Conservation (phyloP, 1,140 invertebrate species). For the Drosophila hydei region DNA sequence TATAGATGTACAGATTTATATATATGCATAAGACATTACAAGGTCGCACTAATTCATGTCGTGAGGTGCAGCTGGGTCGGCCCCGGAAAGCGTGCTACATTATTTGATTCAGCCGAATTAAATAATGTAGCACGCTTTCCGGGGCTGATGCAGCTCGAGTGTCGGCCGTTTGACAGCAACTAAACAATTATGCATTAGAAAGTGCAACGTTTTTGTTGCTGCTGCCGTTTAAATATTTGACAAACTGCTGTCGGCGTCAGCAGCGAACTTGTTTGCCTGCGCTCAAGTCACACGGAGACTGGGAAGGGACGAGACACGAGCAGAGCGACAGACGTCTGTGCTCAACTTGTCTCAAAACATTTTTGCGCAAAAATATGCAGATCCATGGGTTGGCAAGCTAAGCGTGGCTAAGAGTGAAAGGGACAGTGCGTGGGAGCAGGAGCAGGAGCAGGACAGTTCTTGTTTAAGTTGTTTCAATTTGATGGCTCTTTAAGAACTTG, state of each 20-base stretch:
- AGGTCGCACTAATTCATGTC: not conserved
- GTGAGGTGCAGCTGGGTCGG: not conserved
- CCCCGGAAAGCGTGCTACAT: constrained; percentile 38
- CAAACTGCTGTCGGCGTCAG: constrained; percentile 19
- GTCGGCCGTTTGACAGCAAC: constrained; percentile 11
- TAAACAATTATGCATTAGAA: constrained; percentile 65
- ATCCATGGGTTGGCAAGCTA: not conserved
- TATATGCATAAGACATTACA: not conserved
- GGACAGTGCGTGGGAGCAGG: not conserved
- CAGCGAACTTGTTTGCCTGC: constrained; percentile 13
- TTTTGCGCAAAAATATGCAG: constrained; percentile 37
- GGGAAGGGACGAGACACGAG: not conserved
- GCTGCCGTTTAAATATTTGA: constrained; percentile 71
- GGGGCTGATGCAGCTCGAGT: constrained; percentile 1
- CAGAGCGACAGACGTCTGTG: not conserved
- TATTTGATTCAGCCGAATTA: constrained; percentile 20
- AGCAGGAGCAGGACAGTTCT: constrained; percentile 19
- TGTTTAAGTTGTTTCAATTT: constrained; percentile 52
- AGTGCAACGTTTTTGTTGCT: constrained; percentile 36
- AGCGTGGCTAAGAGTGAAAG: not conserved
- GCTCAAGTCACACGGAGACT: not conserved
- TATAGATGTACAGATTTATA: too few species aligned
- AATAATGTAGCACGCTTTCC: too few species aligned
- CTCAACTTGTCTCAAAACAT: constrained; percentile 37
- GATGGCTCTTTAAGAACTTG: constrained; percentile 55